A percentile compares a stretch with the other conserved stretches of the same genome.
Evolutionary conservation across 2,797 vertebrate genomes (phyloP).

Genomic region (Sebastes miniatus): DNA sequence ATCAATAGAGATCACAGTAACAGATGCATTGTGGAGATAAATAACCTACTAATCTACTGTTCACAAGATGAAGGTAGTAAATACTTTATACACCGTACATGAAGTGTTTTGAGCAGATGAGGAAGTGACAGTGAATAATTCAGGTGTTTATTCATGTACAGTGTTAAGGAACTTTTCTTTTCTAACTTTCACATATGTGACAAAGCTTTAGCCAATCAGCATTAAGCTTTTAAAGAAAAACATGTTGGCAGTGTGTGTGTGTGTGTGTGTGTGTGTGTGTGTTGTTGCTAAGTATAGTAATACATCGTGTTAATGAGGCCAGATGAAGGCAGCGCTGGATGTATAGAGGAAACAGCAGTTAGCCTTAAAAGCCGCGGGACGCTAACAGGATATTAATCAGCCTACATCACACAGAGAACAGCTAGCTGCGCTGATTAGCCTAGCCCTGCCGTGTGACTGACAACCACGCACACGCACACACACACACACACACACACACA

Average conservation of each 20-base stretch:
- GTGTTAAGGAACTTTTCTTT: constrained; percentile 1
- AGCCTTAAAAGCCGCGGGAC: constrained; percentile 65
- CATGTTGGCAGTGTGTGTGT: background rate
- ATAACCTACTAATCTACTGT: no score
- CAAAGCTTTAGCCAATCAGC: constrained; percentile 41
- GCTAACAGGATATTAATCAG: constrained; percentile 78
- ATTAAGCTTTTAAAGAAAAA: background rate
- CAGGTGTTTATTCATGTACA: background rate
- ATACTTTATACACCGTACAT: background rate
- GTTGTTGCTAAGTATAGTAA: constrained; percentile 45
- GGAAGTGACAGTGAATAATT: background rate
- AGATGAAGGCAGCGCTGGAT: constrained; percentile 52
- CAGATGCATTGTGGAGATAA: no score
- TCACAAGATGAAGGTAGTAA: background rate
- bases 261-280: constrained; percentile 10
- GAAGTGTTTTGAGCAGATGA: background rate
- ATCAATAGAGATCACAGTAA: no score
- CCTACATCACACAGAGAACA: constrained; percentile 66
- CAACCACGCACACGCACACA: constrained; percentile 32
- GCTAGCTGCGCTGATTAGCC: constrained; percentile 74
- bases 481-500: background rate
- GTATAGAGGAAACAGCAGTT: constrained; percentile 72
- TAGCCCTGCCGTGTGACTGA: constrained; percentile 72
- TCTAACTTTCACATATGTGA: constrained; percentile 32
- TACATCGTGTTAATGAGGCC: constrained; percentile 61